These are phyloP conservation scores for Actenoides hombroni DNA, from an alignment of 2,113 vertebrate species.

Conservation along the genomic window DNA sequence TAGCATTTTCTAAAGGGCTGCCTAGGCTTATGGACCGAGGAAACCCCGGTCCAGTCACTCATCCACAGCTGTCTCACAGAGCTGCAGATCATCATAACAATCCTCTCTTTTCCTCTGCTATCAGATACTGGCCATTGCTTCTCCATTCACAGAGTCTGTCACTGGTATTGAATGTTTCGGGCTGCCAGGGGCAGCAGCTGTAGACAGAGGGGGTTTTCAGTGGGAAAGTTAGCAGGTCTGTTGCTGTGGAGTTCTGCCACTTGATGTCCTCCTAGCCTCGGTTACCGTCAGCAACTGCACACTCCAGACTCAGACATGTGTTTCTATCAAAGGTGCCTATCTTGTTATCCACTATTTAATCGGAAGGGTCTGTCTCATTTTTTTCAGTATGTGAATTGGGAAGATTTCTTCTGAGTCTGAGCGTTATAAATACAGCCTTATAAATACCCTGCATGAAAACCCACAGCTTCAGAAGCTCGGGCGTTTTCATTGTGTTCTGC, in stretches of 20 bases:
- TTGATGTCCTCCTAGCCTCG: constrained; percentile 60
- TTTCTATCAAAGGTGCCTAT: background rate
- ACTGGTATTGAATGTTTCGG: background rate
- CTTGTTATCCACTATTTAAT: background rate
- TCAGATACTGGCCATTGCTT: background rate
- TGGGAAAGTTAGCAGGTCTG: background rate
- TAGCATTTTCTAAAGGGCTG: background rate
- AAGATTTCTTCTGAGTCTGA: background rate
- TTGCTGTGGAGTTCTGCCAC: constrained; percentile 47
- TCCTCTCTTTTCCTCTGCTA: background rate
- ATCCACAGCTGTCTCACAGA: background rate
- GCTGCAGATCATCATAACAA: background rate
- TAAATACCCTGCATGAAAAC: background rate
- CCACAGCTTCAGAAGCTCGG: background rate
- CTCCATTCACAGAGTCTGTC: background rate
- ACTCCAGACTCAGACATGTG: background rate
- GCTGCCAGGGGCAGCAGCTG: background rate
- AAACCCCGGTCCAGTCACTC: background rate
- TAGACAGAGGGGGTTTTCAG: rapidly evolving
- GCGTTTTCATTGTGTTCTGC: background rate
- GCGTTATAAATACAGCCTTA: background rate
- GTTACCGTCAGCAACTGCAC: background rate
- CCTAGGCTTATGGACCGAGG: background rate
- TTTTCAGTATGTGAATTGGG: background rate
- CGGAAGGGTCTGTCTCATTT: background rate